A percentile compares a stretch with the other conserved stretches of the same genome.
Conservation (phyloP, 2,888 invertebrate genomes). For the Chrysolina oricalcia region DNA sequence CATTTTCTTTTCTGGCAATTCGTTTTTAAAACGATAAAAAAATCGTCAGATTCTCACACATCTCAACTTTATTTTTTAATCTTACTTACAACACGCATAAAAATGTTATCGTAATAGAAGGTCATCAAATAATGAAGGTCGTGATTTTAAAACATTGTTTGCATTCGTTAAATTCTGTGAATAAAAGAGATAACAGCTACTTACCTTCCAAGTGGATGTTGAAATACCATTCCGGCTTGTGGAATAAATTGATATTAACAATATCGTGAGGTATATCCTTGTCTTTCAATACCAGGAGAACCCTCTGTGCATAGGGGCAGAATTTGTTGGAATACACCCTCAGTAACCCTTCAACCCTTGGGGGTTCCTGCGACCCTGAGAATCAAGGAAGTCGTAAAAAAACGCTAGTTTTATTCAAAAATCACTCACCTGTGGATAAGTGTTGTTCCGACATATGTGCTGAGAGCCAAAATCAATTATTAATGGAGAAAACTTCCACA, state of each 20-base stretch:
- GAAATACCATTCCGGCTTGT: constrained; percentile 89
- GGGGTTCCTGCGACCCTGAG: constrained; percentile 80
- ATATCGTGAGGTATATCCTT: constrained; percentile 85
- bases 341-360: constrained; percentile 77
- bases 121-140: too few relatives aligned
- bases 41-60: too few relatives aligned
- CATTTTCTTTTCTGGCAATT: too few relatives aligned
- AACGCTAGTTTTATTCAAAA: background rate
- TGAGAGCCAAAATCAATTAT: background rate
- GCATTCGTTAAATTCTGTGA: too few relatives aligned
- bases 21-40: too few relatives aligned
- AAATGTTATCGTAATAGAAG: too few relatives aligned
- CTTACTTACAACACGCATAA: too few relatives aligned
- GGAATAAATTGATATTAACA: constrained; percentile 82
- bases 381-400: constrained; percentile 26
- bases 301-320: constrained; percentile 87
- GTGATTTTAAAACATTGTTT: too few relatives aligned
- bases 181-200: background rate
- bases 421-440: constrained; percentile 38
- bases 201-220: constrained; percentile 77
- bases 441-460: constrained; percentile 40
- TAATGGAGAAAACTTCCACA: background rate
- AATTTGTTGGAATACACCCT: constrained; percentile 89
- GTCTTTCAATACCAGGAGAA: constrained; percentile 82
- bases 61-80: too few relatives aligned